These are phyloP conservation scores for Leistus spinibarbis DNA, from an alignment of 2,888 invertebrate species.

Conservation along the genomic window DNA sequence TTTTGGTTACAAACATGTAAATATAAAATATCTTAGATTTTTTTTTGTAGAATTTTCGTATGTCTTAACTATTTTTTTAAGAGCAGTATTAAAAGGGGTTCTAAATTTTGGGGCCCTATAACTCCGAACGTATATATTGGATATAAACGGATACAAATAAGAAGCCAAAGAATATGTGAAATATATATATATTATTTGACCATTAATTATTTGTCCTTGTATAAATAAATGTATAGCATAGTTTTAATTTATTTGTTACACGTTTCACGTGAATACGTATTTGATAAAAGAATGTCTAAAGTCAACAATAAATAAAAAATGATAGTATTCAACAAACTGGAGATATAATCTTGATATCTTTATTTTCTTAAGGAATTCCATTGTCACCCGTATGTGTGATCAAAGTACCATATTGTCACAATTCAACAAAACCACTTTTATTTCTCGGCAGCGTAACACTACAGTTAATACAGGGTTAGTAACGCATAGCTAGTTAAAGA, in stretches of 20 bases:
- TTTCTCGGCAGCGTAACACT: not conserved
- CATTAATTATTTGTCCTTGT: not conserved
- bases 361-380: constrained; percentile 32
- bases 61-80: too few species aligned
- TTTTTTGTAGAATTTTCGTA: too few species aligned
- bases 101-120: too few species aligned
- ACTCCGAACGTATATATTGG: too few species aligned
- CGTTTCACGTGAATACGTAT: not conserved
- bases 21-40: too few species aligned
- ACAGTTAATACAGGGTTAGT: not conserved
- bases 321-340: constrained; percentile 11
- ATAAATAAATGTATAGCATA: not conserved
- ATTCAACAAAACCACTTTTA: not conserved
- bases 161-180: too few species aligned
- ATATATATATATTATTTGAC: not conserved
- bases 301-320: constrained; percentile 18
- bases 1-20: not conserved
- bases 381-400: constrained; percentile 17
- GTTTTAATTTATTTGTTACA: not conserved
- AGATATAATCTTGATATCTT: constrained; percentile 34
- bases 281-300: not conserved
- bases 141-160: too few species aligned
- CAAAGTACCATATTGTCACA: constrained; percentile 12
- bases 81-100: too few species aligned
- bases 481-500: not conserved